Evolutionary conservation across 1,140 invertebrate genomes (phyloP), one percentile per base, ranked within the genome.

Genomic region (Rhopalosiphum maidis): DNA sequence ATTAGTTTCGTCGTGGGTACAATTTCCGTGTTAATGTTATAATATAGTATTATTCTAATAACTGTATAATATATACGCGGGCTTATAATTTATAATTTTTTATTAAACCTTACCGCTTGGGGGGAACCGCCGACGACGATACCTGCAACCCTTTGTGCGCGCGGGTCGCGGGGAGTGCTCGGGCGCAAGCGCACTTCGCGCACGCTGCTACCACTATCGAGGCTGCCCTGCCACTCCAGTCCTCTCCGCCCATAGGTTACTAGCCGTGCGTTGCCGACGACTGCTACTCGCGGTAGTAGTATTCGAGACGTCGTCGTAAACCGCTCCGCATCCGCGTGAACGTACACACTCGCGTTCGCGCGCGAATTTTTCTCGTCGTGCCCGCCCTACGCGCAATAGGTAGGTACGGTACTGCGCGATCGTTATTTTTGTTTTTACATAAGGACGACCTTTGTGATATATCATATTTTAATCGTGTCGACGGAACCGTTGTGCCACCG

Each of bases 121-220:
- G 51, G 54, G 51, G 51, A 25, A 9, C n/a, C 48, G 87, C 18
- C 35, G 54, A 60, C 0, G 25, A n/a, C 11, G 60, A n/a, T 77
- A 77, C 60, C 60, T 90, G 55, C 88, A 90, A 90, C 88, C 88
- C 88, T 90, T 90, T 90, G n/a, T 43, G 87, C 35, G 48, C 22
- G 48, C 51, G 87, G 48, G 60, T 35, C 60, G 60, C 60, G 60
- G 83, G 37, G 48, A 89, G 51, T 43, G 35, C 5, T 35, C 88
- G 23, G 54, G 25, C 88, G 88, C 88, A 60, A 54, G 88, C 88
- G 88, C 88, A 90, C 51, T 90, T 55, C 35, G 35, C 87, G 22
- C 46, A 46, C 55, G 30, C n/a, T 18, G 22, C 51, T 90, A 60
- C 88, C 54, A 55, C 54, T 60, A 60, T 90, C 54, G 41, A 55